Evolutionary conservation across 2,797 vertebrate genomes (phyloP).

Genomic region (Dendrocincla tyrannina): DNA sequence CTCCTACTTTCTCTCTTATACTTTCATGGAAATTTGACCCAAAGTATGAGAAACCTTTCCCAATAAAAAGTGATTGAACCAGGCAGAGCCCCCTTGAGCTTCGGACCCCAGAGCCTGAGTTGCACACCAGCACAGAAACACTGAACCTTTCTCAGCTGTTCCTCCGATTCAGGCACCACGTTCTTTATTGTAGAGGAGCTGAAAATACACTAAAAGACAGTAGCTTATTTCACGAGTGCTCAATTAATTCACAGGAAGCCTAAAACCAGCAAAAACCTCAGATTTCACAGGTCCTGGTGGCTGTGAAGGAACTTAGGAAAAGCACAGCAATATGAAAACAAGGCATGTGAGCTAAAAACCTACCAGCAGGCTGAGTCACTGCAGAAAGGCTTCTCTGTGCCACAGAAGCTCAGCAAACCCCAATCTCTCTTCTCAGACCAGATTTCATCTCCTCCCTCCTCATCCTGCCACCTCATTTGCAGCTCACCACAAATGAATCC

Average conservation of each 20-base stretch:
- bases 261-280: not conserved
- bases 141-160: not conserved
- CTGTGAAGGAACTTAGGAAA: not conserved
- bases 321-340: not conserved
- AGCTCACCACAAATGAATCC: not conserved
- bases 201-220: not conserved
- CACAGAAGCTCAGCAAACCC: not conserved
- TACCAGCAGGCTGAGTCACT: not conserved
- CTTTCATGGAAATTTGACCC: not conserved
- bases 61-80: not conserved
- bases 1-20: not conserved
- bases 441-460: not conserved
- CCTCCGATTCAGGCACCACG: not conserved
- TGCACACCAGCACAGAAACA: not conserved
- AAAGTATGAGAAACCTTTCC: not conserved
- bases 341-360: not conserved
- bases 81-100: rapidly evolving
- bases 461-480: not conserved
- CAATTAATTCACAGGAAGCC: not conserved
- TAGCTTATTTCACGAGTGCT: not conserved
- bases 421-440: not conserved
- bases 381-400: not conserved
- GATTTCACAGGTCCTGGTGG: not conserved
- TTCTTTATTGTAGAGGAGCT: not conserved
- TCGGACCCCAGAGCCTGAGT: not conserved